Conservation (phyloP, 2,113 vertebrate genomes). For the Poeciliopsis turrubarensis region DNA sequence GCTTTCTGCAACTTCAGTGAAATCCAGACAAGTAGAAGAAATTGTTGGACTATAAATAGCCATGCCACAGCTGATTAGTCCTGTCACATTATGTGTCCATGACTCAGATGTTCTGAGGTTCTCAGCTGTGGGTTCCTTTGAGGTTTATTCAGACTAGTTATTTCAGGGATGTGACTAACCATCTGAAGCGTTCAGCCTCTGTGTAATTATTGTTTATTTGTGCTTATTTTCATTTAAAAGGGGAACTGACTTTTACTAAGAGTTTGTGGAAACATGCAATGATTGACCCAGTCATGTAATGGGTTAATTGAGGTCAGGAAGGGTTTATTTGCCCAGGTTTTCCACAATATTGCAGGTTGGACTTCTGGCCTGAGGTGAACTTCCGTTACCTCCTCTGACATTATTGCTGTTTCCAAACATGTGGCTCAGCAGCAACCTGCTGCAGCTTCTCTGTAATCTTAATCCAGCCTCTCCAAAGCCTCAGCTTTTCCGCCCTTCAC, state of each 20-base stretch:
- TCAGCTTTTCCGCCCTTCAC: background rate
- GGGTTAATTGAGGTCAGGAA: slow-evolving; percentile 61
- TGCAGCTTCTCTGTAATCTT: slow-evolving; percentile 25
- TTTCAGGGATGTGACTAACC: slow-evolving; percentile 77
- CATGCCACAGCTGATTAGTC: slow-evolving; percentile 59
- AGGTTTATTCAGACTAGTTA: slow-evolving; percentile 80
- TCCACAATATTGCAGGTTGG: slow-evolving; percentile 53
- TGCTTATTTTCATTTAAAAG: slow-evolving; percentile 83
- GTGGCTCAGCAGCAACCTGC: background rate
- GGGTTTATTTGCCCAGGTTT: slow-evolving; percentile 63
- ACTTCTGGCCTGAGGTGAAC: slow-evolving; percentile 56
- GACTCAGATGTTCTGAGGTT: slow-evolving; percentile 68
- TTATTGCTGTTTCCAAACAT: slow-evolving; percentile 23
- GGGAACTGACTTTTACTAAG: slow-evolving; percentile 72
- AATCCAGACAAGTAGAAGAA: slow-evolving; percentile 14
- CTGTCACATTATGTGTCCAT: slow-evolving; percentile 65
- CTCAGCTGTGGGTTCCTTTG: slow-evolving; percentile 60
- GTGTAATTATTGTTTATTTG: slow-evolving; percentile 83
- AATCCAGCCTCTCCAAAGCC: slow-evolving; percentile 6
- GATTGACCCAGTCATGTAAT: slow-evolving; percentile 67
- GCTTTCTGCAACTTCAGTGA: slow-evolving; percentile 15
- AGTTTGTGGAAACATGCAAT: slow-evolving; percentile 69
- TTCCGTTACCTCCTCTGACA: slow-evolving; percentile 58
- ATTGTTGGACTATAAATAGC: slow-evolving; percentile 40
- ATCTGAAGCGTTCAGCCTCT: slow-evolving; percentile 64